Percentiles rank a stretch among this genome's conserved stretches.
Evolutionary conservation across 1,140 invertebrate species (phyloP).

Genomic region (Drosophila cardini): DNA sequence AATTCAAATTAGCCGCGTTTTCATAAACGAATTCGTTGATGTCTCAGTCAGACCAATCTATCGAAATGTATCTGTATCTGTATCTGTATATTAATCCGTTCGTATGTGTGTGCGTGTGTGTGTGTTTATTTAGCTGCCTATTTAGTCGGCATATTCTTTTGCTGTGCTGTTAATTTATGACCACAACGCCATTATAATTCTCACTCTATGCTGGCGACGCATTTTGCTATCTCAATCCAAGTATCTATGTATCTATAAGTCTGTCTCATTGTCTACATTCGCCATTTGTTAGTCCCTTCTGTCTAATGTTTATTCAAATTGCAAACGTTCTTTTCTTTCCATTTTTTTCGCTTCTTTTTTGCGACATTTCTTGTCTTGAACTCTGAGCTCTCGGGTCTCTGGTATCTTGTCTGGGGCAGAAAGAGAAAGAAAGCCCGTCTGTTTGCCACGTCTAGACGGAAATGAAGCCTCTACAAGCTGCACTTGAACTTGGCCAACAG

Average conservation of each 20-base stretch:
- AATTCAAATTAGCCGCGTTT: conserved; percentile 49
- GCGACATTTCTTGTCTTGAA: conserved; percentile 2
- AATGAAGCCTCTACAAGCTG: conserved; percentile 49
- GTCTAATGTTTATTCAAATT: conserved; percentile 5
- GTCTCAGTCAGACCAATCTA: conserved; percentile 22
- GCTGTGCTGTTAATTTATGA: conserved; percentile 3
- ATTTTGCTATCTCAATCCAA: neutral
- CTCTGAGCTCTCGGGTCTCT: conserved; percentile 20
- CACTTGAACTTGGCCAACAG: conserved; percentile 50
- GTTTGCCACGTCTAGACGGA: conserved; percentile 42
- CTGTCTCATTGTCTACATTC: conserved; percentile 1
- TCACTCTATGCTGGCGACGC: neutral
- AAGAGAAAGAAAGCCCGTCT: neutral
- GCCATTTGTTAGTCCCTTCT: neutral
- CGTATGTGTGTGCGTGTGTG: neutral
- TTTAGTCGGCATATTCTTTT: conserved; percentile 2
- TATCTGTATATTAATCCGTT: neutral
- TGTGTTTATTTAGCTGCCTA: neutral
- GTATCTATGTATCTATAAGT: neutral
- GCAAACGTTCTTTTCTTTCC: neutral
- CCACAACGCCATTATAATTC: conserved; percentile 2
- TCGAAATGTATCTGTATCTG: neutral
- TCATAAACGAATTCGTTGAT: conserved; percentile 43
- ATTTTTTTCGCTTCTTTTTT: neutral
- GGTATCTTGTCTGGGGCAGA: conserved; percentile 23